phyloP scores from a whole-genome alignment of 2,888 invertebrate genomes.

The Machimus rusticus region DNA sequence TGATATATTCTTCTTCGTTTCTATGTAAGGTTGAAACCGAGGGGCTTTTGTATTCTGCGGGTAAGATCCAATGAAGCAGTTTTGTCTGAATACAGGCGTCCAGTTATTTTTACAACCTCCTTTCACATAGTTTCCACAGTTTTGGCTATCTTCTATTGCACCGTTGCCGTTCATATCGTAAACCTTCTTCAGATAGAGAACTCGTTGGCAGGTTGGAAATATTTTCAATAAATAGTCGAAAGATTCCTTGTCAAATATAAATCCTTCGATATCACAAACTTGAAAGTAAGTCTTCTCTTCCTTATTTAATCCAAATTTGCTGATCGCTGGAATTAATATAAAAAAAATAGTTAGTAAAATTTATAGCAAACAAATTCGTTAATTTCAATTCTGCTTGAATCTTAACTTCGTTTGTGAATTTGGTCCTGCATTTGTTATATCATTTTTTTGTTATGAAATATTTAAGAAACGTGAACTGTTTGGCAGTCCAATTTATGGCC shows the following conservation, averaged over 20 bases:
- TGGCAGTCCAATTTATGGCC: too few relatives aligned
- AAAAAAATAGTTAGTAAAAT: not conserved
- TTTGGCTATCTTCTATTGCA: slow-evolving; percentile 1
- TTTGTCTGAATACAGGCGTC: slow-evolving; percentile 56
- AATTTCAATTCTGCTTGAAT: too few relatives aligned
- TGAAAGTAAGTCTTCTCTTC: slow-evolving; percentile 51
- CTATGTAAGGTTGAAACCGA: not conserved
- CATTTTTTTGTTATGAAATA: too few relatives aligned
- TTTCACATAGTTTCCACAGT: not conserved
- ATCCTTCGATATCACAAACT: slow-evolving; percentile 54
- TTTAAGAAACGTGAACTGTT: too few relatives aligned
- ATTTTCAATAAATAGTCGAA: slow-evolving; percentile 56
- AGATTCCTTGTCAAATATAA: slow-evolving; percentile 54
- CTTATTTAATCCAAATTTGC: slow-evolving; percentile 51
- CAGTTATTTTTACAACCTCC: not conserved
- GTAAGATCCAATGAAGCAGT: slow-evolving; percentile 57
- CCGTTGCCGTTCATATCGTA: slow-evolving; percentile 42
- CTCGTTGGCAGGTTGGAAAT: slow-evolving; percentile 56
- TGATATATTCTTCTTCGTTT: not conserved
- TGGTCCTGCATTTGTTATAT: too few relatives aligned
- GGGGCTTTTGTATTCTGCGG: slow-evolving; percentile 40
- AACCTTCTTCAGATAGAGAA: slow-evolving; percentile 55
- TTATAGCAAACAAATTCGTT: too few relatives aligned
- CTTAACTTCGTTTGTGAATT: too few relatives aligned
- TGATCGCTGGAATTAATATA: slow-evolving; percentile 47